Percentiles rank a stretch among this genome's conserved stretches.
Conservation (phyloP, 2,888 invertebrate species). For the Netelia melanura region DNA sequence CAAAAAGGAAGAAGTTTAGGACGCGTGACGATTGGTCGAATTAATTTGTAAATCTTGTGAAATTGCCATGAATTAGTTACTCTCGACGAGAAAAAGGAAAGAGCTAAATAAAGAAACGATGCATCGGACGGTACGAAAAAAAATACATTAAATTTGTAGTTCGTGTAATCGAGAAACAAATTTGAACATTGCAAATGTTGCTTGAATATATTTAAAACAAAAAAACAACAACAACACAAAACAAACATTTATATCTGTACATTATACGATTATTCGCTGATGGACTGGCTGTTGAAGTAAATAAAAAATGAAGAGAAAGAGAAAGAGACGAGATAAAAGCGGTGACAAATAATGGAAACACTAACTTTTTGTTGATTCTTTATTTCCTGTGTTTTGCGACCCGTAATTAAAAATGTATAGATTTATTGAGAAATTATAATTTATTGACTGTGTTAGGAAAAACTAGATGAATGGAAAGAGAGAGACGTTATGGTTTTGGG, state of each 20-base stretch:
- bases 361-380: too few species aligned
- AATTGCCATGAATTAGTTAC: not conserved
- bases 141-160: constrained; percentile 43
- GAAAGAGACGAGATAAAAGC: not conserved
- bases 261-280: constrained; percentile 68
- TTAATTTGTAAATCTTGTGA: constrained; percentile 10
- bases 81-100: not conserved
- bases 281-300: constrained; percentile 65
- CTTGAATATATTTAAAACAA: constrained; percentile 56
- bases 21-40: constrained; percentile 24
- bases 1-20: constrained; percentile 37
- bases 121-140: not conserved
- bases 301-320: constrained; percentile 50
- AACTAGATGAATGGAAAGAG: too few species aligned
- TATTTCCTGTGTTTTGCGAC: too few species aligned
- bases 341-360: too few species aligned
- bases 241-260: constrained; percentile 75
- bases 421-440: too few species aligned
- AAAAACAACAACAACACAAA: constrained; percentile 61
- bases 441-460: too few species aligned
- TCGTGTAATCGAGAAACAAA: constrained; percentile 36
- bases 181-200: constrained; percentile 50
- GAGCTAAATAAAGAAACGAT: not conserved
- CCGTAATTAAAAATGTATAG: too few species aligned
- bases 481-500: too few species aligned